Base-by-base conservation (phyloP, 1,140 invertebrate species). In the Rhynchophorus ferrugineus region DNA sequence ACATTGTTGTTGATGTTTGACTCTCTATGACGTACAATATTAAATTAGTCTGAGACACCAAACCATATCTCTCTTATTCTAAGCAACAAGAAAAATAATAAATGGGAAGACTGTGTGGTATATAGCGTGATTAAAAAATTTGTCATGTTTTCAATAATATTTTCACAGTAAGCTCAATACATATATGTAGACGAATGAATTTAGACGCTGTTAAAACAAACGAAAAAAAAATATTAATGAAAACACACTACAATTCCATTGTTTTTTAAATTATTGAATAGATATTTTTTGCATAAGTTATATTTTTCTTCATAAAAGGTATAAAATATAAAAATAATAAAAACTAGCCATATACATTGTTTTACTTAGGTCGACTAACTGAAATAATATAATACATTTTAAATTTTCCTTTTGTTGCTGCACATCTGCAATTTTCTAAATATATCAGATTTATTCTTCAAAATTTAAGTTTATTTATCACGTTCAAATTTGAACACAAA, bases 261-360 rank as follows among this genome's bases (percentile, higher is more conserved):
- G 24, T 43, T 57, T 29, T n/a, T 53, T 52, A 37, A 44, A 57
- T 44, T 57, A 49, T 43, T 44, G 39, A 49, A 57, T 52, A 52
- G 45, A 57, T 57, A 57, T 57, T 57, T 57, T 57, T 57, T 53
- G 49, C 49, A 57, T 57, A 53, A 52, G 49, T 57, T 57, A 53
- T 57, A 57, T 56, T 57, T 56, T 57, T 57, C 55, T 57, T 57
- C 49, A 57, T 42, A 57, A 57, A 52, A 39, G 19, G 11, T 34
- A 20, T 7, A 44, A 39, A 36, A 17, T 34, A 20, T 7, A 44
- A 29, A 34, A 46, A 46, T 21, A 34, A 16, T 3, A 35, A 46
- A 52, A 52, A 46, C 24, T 5, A n/a, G n/a, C n/a, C n/a, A n/a
- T n/a, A n/a, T n/a, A n/a, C n/a, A n/a, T n/a, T n/a, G n/a, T n/a